Evolutionary conservation across 2,888 invertebrate genomes (phyloP), one percentile per base, ranked within the genome.

Genomic region (Cremastinae sp.): DNA sequence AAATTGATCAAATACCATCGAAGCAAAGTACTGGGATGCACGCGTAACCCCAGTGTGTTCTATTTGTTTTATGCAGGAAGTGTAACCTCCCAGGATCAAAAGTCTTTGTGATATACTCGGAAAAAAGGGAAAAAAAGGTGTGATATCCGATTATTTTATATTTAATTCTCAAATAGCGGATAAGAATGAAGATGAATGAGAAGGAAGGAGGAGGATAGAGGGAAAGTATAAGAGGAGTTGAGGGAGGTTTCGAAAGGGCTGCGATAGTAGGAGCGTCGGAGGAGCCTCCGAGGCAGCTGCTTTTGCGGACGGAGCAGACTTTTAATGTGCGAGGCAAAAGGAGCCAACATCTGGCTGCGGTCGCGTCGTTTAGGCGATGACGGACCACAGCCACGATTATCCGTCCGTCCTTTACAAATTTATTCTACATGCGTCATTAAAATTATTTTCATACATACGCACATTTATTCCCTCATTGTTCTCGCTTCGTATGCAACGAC

Each of bases 281-380:
- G 73, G 53, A 65, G 65, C 53, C 22, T 8, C 4, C 36, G 36
- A 8, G 8, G 36, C 4, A 16, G 58, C n/a, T n/a, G n/a, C n/a
- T n/a, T n/a, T n/a, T n/a, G n/a, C n/a, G n/a, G n/a, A n/a, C 28
- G 45, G 49, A 38, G 34, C 38, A 56, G 68, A 65, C 72, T 79
- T 54, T 20, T 79, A 75, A 78, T 80, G 78, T 75, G 75, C 78
- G 74, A 71, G 75, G 62, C 75, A 66, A 16, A 70, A 74, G 72
- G 68, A 75, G 72, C 70, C 70, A 82, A 87, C 88, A 88, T 88
- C 88, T 88, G 88, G 88, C 83, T 85, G 87, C 81, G 88, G 88
- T 87, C 88, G 87, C 82, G 81, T 80, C 84, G 82, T 85, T 88
- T 88, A 87, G 78, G 81, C 84, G 82, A 82, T 80, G 82, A 81